Base-by-base conservation (phyloP, 2,113 vertebrate genomes). In the Mormyrus lacerda region DNA sequence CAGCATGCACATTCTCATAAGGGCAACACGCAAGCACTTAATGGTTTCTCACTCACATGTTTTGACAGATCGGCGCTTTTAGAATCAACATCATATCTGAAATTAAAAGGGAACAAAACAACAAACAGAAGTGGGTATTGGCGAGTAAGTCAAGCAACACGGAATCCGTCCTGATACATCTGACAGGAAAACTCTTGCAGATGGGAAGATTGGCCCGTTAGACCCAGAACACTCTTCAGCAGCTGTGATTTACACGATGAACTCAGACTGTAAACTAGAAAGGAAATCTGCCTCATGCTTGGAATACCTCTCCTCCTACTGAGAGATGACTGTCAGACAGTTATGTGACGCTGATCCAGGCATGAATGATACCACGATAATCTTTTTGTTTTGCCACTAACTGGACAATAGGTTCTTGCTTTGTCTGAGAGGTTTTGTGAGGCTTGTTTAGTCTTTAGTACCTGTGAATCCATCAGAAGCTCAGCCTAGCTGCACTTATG, bases 61-160 rank as follows among this genome's bases (percentile, higher is more conserved):
- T 99, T 99, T 90, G 97, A 96, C 87, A 99, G 93, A 93, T 99
- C 97, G 8, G 98, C 97, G 94, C 97, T 99, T 95, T 98, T 98
- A 44, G 97, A 98, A 93, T 99, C 98, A 89, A 98, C 96, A 89
- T 99, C 98, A 88, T 97, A 99, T 91, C 98, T 99, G 95, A 91
- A 95, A 94, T 91, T 51, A 93, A 91, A 95, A 89, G 91, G 44
- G 91, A 44, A 47, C 82, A 90, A 61, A 91, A 61, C 24, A 87
- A 87, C 35, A 44, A 44, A 87, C 51, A 44, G 48, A 65, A 65
- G 39, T 87, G 6, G 86, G 86, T 42, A 58, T 10, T 87, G 48
- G 27, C 55, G 1, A 50, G 31, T 47, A 31, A 86, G 13, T 86
- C 42, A 13, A 13, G 58, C 21, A 44, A n/a, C 47, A 48, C 2